These are phyloP conservation scores for Prietella phreatophila DNA, from an alignment of 2,113 vertebrate species.

Conservation along the genomic window DNA sequence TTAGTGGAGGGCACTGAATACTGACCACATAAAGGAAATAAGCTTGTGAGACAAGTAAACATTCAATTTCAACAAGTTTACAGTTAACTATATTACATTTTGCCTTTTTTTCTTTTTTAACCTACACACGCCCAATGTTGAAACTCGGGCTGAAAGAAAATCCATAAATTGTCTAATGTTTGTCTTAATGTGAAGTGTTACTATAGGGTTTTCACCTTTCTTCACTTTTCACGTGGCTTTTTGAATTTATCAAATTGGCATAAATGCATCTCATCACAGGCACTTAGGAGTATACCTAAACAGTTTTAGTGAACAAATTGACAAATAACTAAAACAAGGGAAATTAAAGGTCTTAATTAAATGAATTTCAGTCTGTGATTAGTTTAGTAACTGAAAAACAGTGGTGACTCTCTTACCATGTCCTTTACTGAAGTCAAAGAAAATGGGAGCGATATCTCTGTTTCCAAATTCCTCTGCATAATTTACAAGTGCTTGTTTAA, in stretches of 20 bases:
- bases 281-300: neutral
- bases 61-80: no score
- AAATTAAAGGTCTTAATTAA: neutral
- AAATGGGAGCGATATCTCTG: slow-evolving; percentile 69
- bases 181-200: neutral
- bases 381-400: neutral
- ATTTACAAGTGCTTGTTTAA: slow-evolving; percentile 76
- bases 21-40: no score
- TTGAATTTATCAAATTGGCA: neutral
- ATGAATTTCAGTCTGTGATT: neutral
- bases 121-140: no score
- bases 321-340: neutral
- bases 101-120: no score
- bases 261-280: neutral
- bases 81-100: no score
- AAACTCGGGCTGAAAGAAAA: no score
- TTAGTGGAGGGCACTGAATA: no score
- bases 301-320: neutral
- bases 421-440: slow-evolving; percentile 61
- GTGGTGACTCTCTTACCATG: slow-evolving; percentile 65
- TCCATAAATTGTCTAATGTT: no score
- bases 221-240: neutral
- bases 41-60: no score
- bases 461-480: slow-evolving; percentile 78
- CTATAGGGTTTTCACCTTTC: neutral